Base-by-base conservation (phyloP, 1,140 invertebrate genomes). In the Bombus sibiricus region DNA sequence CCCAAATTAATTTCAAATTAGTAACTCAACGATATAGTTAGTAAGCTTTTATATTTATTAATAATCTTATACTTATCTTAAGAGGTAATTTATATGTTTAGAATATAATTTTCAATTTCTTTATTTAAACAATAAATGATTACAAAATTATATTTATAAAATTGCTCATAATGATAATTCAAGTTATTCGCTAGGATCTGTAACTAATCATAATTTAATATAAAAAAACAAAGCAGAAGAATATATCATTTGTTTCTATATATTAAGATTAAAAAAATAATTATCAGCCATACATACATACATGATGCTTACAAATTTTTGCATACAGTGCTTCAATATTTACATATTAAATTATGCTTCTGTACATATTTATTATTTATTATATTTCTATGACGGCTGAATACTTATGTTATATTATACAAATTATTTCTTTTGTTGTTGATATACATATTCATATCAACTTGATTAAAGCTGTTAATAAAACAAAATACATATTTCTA, bases 401-500 rank as follows among this genome's bases (percentile, higher is more conserved):
- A 53, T 15, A 8, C 15, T 76, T 12, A n/a, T 53, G 47, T 28
- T 66, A 75, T 66, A 76, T 83, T 53, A 76, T 78, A 84, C 62
- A 80, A 77, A 32, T 37, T 78, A 64, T 74, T 74, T 66, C 6
- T 53, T 0, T 53, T 53, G 15, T 53, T 37, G 86, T 71, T 69
- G 2, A 76, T 72, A 84, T 73, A 74, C 53, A 84, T 79, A 83
- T 85, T 86, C 39, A 47, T 75, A 57, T 77, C n/a, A 25, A 79
- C 32, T 66, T 12, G 32, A 41, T 39, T 69, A 57, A 76, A 59
- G 34, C 22, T 72, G 41, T 13, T 32, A 28, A 37, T 73, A 25
- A 73, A 81, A 12, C 37, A 62, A 85, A 73, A 53, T 53, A 80
- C 15, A 39, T 41, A 53, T 77, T 68, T 43, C 25, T 43, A 77